Base-by-base conservation (phyloP, 1,140 invertebrate genomes). In the Hormaphis cornu region DNA sequence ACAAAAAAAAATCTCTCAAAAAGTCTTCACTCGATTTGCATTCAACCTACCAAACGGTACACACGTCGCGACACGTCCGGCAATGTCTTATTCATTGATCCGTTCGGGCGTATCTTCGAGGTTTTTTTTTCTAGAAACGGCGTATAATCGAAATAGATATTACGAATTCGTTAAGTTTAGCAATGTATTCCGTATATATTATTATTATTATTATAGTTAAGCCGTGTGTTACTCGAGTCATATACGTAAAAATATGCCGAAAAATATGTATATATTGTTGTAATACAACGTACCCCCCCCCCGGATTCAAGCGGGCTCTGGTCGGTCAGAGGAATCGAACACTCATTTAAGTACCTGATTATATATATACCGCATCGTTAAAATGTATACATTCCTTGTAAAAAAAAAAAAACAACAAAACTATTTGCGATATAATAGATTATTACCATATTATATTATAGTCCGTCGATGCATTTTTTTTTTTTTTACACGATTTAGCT, bases 331-430 rank as follows among this genome's bases (percentile, higher is more conserved):
- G 10, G 40, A 28, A 42, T 44, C 40, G 24, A 28, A 61, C 14
- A 8, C 58, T 26, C 26, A 46, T 44, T 44, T 18, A 46, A 44
- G 58, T 61, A 61, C 58, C 58, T 61, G 58, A 61, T 61, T 61
- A 61, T 16, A 61, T 3, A n/a, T n/a, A n/a, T n/a, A n/a, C n/a
- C 35, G 14, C 42, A 61, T 3, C 24, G 46, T 30, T 46, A 46
- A 44, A 44, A 61, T 61, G 28, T 46, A 30, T 44, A 61, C 40
- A 61, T 61, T 61, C 58, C 58, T 44, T 44, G 58, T 35, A 37
- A 58, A 28, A 61, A 61, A 6, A 42, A n/a, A n/a, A n/a, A n/a
- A n/a, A n/a, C n/a, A n/a, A n/a, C n/a, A n/a, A n/a, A n/a, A n/a
- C n/a, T n/a, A n/a, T n/a, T n/a, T n/a, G n/a, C n/a, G n/a, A n/a